Conservation (phyloP, 2,888 invertebrate genomes). For the Cryptophagus acutangulus region DNA sequence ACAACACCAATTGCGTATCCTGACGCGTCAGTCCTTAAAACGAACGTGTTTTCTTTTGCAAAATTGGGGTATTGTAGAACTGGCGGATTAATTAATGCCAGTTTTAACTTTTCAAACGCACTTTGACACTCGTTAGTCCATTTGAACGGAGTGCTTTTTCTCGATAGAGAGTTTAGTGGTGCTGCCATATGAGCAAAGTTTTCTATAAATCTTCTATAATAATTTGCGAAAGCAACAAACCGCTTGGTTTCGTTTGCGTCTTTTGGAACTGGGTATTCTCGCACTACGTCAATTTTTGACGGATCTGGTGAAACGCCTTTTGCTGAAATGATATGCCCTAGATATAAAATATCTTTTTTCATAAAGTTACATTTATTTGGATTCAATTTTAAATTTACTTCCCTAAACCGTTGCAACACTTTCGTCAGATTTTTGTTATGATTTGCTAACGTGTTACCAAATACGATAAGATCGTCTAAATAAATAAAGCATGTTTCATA, state of each 20-base stretch:
- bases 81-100: slow-evolving; percentile 14
- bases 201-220: slow-evolving; percentile 20
- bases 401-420: slow-evolving; percentile 9
- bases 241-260: slow-evolving; percentile 18
- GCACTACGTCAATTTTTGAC: slow-evolving; percentile 7
- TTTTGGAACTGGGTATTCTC: slow-evolving; percentile 21
- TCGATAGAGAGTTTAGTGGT: slow-evolving; percentile 19
- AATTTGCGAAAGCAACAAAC: slow-evolving; percentile 25
- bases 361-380: slow-evolving; percentile 23
- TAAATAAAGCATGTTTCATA: slow-evolving; percentile 7
- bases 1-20: slow-evolving; percentile 10
- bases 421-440: slow-evolving; percentile 20
- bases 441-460: slow-evolving; percentile 21
- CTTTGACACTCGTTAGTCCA: slow-evolving; percentile 21
- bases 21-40: slow-evolving; percentile 16
- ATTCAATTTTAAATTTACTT: slow-evolving; percentile 14
- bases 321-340: slow-evolving; percentile 12
- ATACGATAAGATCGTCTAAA: slow-evolving; percentile 7
- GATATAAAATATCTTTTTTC: slow-evolving; percentile 17
- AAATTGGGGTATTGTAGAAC: slow-evolving; percentile 20
- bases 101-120: slow-evolving; percentile 19
- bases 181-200: slow-evolving; percentile 18
- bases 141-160: slow-evolving; percentile 16
- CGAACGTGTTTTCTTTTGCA: slow-evolving; percentile 12
- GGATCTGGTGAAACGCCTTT: slow-evolving; percentile 2